Percentiles rank a stretch among this genome's conserved stretches.
Conservation (phyloP, 2,113 vertebrate species). For the Tragelaphus buxtoni region DNA sequence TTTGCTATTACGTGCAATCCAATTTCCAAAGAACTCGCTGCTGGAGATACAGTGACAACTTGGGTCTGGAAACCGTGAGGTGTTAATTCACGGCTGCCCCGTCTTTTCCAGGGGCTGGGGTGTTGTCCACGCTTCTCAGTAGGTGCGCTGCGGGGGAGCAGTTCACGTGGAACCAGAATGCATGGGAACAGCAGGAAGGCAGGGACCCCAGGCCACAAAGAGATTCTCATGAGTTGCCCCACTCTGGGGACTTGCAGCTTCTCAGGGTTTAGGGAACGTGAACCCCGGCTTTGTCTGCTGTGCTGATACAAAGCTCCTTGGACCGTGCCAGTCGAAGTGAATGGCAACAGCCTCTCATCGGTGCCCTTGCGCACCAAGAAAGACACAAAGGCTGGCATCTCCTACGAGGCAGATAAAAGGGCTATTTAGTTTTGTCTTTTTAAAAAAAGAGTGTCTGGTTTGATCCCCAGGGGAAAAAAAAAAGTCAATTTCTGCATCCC, state of each 20-base stretch:
- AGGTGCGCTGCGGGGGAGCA: rapidly evolving
- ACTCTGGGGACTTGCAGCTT: neutral
- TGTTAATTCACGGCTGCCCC: rapidly evolving
- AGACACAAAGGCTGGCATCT: neutral
- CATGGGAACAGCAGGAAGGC: neutral
- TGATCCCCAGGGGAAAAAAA: rapidly evolving
- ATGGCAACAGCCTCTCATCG: neutral
- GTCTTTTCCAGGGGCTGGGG: rapidly evolving
- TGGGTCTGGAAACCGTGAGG: rapidly evolving
- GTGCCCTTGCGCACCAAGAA: neutral
- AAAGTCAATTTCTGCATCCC: neutral
- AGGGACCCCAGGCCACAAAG: neutral
- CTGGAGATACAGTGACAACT: rapidly evolving
- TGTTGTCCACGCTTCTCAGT: rapidly evolving
- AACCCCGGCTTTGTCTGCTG: neutral
- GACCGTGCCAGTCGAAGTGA: neutral
- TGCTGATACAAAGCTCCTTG: no score
- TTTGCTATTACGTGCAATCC: rapidly evolving
- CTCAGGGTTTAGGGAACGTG: neutral
- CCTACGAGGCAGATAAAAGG: neutral
- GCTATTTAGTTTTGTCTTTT: neutral
- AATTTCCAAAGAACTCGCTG: neutral
- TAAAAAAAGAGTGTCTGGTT: neutral
- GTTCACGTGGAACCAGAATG: rapidly evolving
- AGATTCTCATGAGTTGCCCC: neutral